Evolutionary conservation across 2,888 invertebrate genomes (phyloP).

Genomic region (Lathronympha strigana): DNA sequence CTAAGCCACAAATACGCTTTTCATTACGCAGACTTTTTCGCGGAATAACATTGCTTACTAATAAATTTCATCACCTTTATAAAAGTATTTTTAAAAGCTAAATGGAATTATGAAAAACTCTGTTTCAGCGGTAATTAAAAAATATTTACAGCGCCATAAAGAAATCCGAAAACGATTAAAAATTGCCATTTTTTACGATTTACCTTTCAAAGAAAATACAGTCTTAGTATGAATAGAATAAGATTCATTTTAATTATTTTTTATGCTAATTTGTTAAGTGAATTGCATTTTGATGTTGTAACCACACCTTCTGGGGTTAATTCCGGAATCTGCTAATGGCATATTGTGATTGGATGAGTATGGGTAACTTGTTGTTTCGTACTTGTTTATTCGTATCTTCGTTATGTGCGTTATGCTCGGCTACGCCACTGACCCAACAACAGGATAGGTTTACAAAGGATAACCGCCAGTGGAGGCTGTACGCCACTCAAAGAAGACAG

Average conservation of each 20-base stretch:
- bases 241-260: background rate
- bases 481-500: too few relatives aligned
- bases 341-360: background rate
- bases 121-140: constrained; percentile 24
- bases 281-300: constrained; percentile 30
- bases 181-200: constrained; percentile 18
- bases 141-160: constrained; percentile 29
- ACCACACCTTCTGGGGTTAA: background rate
- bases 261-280: constrained; percentile 6
- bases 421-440: too few relatives aligned
- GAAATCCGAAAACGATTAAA: constrained; percentile 31
- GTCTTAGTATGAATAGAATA: background rate
- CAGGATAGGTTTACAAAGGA: too few relatives aligned
- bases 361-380: too few relatives aligned
- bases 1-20: background rate
- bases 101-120: constrained; percentile 24
- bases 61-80: constrained; percentile 3
- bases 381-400: too few relatives aligned
- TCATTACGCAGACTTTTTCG: background rate
- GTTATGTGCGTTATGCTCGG: too few relatives aligned
- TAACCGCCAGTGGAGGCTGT: too few relatives aligned
- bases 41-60: background rate
- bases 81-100: constrained; percentile 18
- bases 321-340: background rate
- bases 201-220: background rate